Percentiles rank a stretch among this genome's conserved stretches.
Evolutionary conservation across 2,888 invertebrate species (phyloP).

Genomic region (Pachydiplax longipennis): DNA sequence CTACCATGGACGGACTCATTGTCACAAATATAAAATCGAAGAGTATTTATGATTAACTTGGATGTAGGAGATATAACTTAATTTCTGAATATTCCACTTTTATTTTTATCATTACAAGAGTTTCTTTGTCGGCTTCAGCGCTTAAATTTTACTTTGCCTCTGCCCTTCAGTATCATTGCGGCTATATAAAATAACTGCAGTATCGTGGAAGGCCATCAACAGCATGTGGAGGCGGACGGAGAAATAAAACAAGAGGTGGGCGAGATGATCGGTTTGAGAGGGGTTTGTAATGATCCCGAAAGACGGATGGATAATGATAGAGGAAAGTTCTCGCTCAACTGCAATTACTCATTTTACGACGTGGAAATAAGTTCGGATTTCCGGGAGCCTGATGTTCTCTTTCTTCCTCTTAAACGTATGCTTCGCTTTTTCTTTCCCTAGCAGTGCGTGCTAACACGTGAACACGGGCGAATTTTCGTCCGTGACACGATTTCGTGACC

Average conservation of each 20-base stretch:
- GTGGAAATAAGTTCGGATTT: slow-evolving; percentile 16
- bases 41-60: too few relatives aligned
- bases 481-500: slow-evolving; percentile 41
- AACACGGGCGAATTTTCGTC: slow-evolving; percentile 12
- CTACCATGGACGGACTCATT: too few relatives aligned
- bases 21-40: too few relatives aligned
- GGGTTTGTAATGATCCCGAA: not conserved
- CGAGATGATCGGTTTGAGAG: not conserved
- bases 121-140: too few relatives aligned
- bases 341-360: slow-evolving; percentile 22
- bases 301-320: not conserved
- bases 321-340: not conserved
- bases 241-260: not conserved
- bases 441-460: not conserved
- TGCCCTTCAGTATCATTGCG: not conserved
- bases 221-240: not conserved
- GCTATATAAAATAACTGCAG: not conserved
- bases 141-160: too few relatives aligned
- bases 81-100: too few relatives aligned
- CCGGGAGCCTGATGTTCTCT: not conserved
- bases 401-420: not conserved
- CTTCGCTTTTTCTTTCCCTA: not conserved
- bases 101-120: too few relatives aligned
- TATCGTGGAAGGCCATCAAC: not conserved
- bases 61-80: too few relatives aligned